Percentiles rank a stretch among this genome's conserved stretches.
phyloP scores from a whole-genome alignment of 2,888 invertebrate genomes.

The Tiphia femorata region DNA sequence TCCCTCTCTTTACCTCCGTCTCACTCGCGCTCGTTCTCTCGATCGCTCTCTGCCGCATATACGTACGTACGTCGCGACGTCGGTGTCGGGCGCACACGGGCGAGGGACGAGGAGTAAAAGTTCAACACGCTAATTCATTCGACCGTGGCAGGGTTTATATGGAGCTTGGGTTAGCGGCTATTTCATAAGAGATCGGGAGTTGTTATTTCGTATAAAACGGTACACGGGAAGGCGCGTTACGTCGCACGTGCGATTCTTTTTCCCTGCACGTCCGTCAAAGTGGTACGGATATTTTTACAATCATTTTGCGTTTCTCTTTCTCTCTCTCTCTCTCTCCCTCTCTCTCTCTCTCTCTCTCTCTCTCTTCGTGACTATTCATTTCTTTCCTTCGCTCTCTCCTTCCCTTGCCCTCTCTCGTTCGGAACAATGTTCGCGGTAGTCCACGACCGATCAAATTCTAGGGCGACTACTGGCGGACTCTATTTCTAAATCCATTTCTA shows the following conservation, averaged over 20 bases:
- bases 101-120: too few species aligned
- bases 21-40: too few species aligned
- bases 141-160: too few species aligned
- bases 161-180: too few species aligned
- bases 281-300: not conserved
- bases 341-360: not conserved
- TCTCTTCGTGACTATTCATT: not conserved
- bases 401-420: not conserved
- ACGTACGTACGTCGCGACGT: too few species aligned
- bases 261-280: not conserved
- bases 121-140: too few species aligned
- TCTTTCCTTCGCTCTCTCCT: not conserved
- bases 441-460: constrained; percentile 55
- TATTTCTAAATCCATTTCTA: constrained; percentile 61
- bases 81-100: too few species aligned
- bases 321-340: not conserved
- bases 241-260: not conserved
- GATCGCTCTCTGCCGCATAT: too few species aligned
- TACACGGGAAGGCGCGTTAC: not conserved
- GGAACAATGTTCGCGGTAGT: constrained; percentile 34
- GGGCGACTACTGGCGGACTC: constrained; percentile 55
- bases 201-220: too few species aligned
- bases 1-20: too few species aligned
- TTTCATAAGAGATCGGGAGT: too few species aligned
- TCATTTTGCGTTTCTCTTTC: not conserved